These are phyloP conservation scores for Ceratoteleas bidentatus DNA, from an alignment of 1,140 invertebrate species.

Conservation along the genomic window DNA sequence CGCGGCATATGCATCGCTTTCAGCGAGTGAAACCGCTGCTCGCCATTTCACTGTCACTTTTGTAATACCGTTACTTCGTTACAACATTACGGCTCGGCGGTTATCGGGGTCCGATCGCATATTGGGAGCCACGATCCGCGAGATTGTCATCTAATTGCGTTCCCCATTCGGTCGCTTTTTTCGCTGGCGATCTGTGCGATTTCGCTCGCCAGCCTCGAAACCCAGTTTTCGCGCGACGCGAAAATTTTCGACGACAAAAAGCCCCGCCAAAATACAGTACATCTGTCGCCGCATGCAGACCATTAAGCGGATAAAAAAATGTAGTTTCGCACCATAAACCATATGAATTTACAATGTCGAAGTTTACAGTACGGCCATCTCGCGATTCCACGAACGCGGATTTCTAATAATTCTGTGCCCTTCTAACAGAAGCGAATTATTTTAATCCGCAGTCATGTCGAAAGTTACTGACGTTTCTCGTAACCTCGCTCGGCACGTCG, in stretches of 20 bases:
- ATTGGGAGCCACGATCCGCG: constrained; percentile 46
- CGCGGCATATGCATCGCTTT: constrained; percentile 70
- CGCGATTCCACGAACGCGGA: no score
- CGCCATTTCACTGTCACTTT: constrained; percentile 77
- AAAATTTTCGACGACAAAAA: not conserved
- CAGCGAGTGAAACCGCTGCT: constrained; percentile 72
- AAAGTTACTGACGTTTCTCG: constrained; percentile 47
- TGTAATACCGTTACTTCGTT: constrained; percentile 77
- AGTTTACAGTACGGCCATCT: no score
- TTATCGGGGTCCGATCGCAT: constrained; percentile 62
- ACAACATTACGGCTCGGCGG: constrained; percentile 66
- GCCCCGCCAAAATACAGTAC: not conserved
- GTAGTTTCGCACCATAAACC: no score
- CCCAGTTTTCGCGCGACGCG: not conserved
- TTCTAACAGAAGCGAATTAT: constrained; percentile 26
- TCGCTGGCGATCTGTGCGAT: constrained; percentile 18
- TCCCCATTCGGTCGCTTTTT: constrained; percentile 27
- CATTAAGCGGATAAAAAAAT: no score
- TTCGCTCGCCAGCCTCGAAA: constrained; percentile 24
- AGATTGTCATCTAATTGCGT: constrained; percentile 53
- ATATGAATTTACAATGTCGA: no score
- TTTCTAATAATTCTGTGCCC: not conserved
- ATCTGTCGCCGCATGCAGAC: no score
- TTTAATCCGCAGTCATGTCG: constrained; percentile 44
- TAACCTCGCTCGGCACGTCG: constrained; percentile 48